Conservation (phyloP, 92 coral and sea anemone genomes). For the Ricordea florida region DNA sequence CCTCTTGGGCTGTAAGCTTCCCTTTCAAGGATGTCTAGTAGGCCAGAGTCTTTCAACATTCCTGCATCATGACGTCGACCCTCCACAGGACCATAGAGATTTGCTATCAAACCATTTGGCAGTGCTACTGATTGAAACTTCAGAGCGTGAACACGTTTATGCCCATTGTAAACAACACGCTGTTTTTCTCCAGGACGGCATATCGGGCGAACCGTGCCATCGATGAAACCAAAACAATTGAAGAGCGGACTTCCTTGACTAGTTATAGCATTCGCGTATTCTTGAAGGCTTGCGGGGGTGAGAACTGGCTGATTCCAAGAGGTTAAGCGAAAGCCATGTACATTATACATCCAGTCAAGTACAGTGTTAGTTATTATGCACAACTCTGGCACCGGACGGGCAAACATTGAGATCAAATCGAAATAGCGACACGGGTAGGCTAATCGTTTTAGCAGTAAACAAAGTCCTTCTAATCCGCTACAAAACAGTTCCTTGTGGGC, state of each 20-base stretch:
- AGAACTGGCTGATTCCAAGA: conserved; percentile 67
- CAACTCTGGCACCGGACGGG: conserved; percentile 59
- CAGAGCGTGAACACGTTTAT: not conserved
- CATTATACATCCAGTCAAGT: conserved; percentile 53
- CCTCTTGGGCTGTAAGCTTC: not conserved
- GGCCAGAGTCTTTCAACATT: conserved; percentile 21
- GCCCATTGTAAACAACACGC: not conserved
- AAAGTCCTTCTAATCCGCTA: conserved; percentile 44
- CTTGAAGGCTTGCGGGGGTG: conserved; percentile 21
- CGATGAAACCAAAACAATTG: conserved; percentile 43
- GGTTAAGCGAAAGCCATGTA: conserved; percentile 48
- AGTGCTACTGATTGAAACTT: too few relatives aligned
- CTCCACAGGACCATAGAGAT: conserved; percentile 39
- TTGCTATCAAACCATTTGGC: conserved; percentile 30
- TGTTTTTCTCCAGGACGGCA: conserved; percentile 18
- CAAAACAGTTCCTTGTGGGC: conserved; percentile 53
- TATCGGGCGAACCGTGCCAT: conserved; percentile 37
- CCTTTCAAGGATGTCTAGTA: not conserved
- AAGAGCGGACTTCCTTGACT: conserved; percentile 38
- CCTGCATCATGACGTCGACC: conserved; percentile 29
- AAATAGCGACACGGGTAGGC: conserved; percentile 44
- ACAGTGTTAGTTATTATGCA: conserved; percentile 67
- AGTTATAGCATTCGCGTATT: conserved; percentile 30
- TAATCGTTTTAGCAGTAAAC: conserved; percentile 28
- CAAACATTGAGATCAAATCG: conserved; percentile 34